Percentiles rank a stretch among this genome's conserved stretches.
phyloP scores from a whole-genome alignment of 2,888 invertebrate genomes.

The Sphaeridia pumilis region DNA sequence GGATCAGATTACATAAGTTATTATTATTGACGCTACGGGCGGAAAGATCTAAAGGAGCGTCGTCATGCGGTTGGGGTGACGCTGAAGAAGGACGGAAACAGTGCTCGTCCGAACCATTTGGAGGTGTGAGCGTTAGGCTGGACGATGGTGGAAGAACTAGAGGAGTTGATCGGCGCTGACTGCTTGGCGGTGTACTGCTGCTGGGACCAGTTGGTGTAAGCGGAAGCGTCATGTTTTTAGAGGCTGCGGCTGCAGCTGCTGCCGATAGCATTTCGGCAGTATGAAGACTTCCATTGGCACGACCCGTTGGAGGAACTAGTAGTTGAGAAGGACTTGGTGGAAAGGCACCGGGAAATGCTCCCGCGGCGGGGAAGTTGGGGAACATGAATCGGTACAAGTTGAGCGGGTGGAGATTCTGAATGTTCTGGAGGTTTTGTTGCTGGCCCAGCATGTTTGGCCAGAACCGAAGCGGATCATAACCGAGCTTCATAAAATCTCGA shows the following conservation, averaged over 20 bases:
- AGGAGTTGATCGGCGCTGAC: no score
- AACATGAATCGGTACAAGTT: conserved; percentile 35
- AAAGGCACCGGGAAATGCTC: conserved; percentile 28
- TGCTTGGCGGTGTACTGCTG: not conserved
- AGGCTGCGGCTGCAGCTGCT: conserved; percentile 8
- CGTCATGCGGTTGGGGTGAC: conserved; percentile 29
- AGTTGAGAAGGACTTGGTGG: conserved; percentile 23
- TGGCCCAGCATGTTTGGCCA: conserved; percentile 36
- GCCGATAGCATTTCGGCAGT: conserved; percentile 23
- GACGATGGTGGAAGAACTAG: conserved; percentile 33
- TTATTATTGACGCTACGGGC: conserved; percentile 23
- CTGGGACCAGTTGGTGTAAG: conserved; percentile 15
- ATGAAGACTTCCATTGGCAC: conserved; percentile 11
- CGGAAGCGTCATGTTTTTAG: conserved; percentile 17
- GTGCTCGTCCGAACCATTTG: conserved; percentile 33
- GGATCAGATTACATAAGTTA: conserved; percentile 17
- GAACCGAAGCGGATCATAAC: conserved; percentile 34
- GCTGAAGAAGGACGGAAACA: conserved; percentile 16
- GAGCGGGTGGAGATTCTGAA: conserved; percentile 14
- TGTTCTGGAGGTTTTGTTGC: conserved; percentile 19
- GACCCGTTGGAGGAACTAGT: conserved; percentile 1
- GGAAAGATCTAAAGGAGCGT: conserved; percentile 28
- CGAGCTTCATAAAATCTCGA: conserved; percentile 34
- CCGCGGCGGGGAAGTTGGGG: conserved; percentile 28
- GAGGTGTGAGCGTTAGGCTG: conserved; percentile 33